These are phyloP conservation scores for Danionella cerebrum DNA, from an alignment of 2,113 vertebrate species.

Conservation along the genomic window DNA sequence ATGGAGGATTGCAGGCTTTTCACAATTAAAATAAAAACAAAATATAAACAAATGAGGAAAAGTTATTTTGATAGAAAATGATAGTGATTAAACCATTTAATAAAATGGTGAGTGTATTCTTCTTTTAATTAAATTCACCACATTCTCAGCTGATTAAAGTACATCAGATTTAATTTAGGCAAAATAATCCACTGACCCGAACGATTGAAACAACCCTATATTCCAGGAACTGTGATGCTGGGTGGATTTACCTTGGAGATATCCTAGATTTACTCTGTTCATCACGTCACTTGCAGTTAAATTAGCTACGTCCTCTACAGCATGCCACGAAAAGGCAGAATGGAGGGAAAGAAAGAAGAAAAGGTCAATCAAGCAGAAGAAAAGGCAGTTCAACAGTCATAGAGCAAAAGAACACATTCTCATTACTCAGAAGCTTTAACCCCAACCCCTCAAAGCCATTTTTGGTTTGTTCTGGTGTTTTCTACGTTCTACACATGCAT, in stretches of 20 bases:
- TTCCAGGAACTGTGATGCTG: constrained; percentile 44
- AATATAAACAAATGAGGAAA: neutral
- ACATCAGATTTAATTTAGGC: neutral
- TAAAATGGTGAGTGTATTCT: too few relatives aligned
- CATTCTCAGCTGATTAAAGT: neutral
- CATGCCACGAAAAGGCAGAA: constrained; percentile 67
- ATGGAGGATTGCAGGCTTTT: neutral
- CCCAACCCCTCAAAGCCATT: too few relatives aligned
- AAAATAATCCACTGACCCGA: constrained; percentile 3
- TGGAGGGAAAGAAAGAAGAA: constrained; percentile 60
- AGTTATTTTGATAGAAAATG: too few relatives aligned
- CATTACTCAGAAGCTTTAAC: too few relatives aligned
- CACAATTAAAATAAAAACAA: neutral
- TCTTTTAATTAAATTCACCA: too few relatives aligned
- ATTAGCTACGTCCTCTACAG: constrained; percentile 99
- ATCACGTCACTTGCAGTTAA: constrained; percentile 99
- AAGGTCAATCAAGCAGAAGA: constrained; percentile 63
- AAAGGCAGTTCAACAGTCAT: neutral
- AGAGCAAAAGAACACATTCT: neutral
- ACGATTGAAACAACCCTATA: constrained; percentile 7
- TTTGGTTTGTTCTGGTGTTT: too few relatives aligned
- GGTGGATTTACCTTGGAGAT: constrained; percentile 95
- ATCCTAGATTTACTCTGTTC: constrained; percentile 99
- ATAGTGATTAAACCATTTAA: too few relatives aligned
- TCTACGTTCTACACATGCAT: too few relatives aligned